Base-by-base conservation (phyloP, 2,113 vertebrate genomes). In the Arvicanthis niloticus region DNA sequence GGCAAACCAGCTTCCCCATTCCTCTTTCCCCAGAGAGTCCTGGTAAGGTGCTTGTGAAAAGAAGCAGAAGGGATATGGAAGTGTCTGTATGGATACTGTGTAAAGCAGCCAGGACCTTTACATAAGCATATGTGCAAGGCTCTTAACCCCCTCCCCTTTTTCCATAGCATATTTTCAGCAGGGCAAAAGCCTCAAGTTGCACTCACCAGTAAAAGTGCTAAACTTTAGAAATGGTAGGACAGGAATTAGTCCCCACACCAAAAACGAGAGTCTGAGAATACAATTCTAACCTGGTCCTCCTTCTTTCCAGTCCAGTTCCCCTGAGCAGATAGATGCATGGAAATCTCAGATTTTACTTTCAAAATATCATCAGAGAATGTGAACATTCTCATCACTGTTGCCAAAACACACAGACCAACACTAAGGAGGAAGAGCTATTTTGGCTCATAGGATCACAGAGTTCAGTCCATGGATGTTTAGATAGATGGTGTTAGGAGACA, bases 1-100 rank as follows among this genome's bases (percentile, higher is more conserved):
- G 12, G 12, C 0, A 1, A 31, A 34, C 12, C 34, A 3, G 2
- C 8, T 3, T 48, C 7, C 70, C 26, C 26, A 34, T 0, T 6
- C 3, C 4, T 21, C 10, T 76, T 65, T 17, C 13, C 37, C 29
- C 15, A 34, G 9, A 21, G 45, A 48, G 12, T 37, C 6, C 60
- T 86, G 24, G 16, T 19, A 40, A 68, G 48, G 6, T 56, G 11
- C 60, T 5, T 45, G 34, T 24, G 37, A 89, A 93, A 68, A 13
- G 34, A 4, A 19, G 29, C 19, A 37, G 56, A 4, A 72, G 19
- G 62, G 51, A 45, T 45, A 58, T 37, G 42, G 37, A n/a, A 26
- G 24, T 40, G 34, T 75, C 73, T 65, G n/a, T 4, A 62, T 31
- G 11, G 22, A 67, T 21, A 45, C 26, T 19, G 22, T 22, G 1